Evolutionary conservation across 2,113 vertebrate genomes (phyloP), one percentile per base, ranked within the genome.

Genomic region (Eonycteris spelaea): DNA sequence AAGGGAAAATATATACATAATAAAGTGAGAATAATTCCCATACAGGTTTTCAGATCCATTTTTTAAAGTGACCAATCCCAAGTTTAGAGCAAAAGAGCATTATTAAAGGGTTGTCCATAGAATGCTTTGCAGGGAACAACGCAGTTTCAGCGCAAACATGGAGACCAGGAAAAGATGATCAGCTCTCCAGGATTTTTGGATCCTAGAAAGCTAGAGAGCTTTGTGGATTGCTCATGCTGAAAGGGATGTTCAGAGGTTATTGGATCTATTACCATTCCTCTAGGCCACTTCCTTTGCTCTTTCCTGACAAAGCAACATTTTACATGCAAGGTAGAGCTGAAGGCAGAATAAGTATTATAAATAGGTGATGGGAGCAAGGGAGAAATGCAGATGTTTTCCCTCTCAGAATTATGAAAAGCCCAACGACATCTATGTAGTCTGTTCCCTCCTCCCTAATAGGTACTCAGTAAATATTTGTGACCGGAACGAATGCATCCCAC

Each of bases 11-110:
- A 95, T 16, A 86, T 35, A 96, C 43, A 82, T 65, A 48, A 48
- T 51, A 86, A 95, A 78, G 26, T 75, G 48, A 95, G 90, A 95
- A 95, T 86, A 91, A 93, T 71, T 40, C 38, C 24, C 38, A 30
- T 86, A 53, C 93, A 78, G n/a, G 35, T 97, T 97, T 96, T 45
- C 73, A 92, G 68, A 92, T 86, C 24, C 82, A 95, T 91, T 96
- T 97, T 94, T 95, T 73, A 79, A 79, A 93, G 71, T 92, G 96
- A 96, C 77, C n/a, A 79, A 65, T 79, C 68, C 80, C 19, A 43
- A 22, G 14, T 91, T 93, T 45, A 55, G 22, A 90, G 57, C 2
- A 68, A 88, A 70, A 61, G 4, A 48, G 3, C 21, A 59, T 82
- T 80, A 74, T 84, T 84, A 48, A 93, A 48, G 73, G 75, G 73